Percentiles rank a stretch among this genome's conserved stretches.
Evolutionary conservation across 2,797 vertebrate species (phyloP).

Genomic region (Enteromius trimaculatus): DNA sequence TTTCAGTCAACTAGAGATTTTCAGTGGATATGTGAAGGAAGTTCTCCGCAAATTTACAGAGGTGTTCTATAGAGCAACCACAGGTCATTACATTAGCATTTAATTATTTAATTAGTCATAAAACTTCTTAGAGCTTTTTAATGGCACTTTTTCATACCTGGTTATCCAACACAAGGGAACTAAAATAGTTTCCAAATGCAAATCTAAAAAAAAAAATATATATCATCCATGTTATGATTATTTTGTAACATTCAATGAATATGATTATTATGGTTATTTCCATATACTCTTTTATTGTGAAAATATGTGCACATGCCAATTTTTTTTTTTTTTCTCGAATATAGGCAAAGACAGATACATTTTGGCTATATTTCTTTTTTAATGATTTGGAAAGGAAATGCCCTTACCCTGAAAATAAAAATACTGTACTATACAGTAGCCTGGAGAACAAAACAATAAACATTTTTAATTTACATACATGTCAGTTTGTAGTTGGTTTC

Average conservation of each 20-base stretch:
- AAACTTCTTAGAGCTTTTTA: background rate
- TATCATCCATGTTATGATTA: background rate
- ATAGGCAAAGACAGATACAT: slow-evolving; percentile 52
- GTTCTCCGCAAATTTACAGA: background rate
- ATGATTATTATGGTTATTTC: background rate
- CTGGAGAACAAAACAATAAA: slow-evolving; percentile 64
- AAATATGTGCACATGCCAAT: background rate
- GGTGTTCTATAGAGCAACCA: background rate
- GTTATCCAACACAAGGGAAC: background rate
- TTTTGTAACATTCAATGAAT: background rate
- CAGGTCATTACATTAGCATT: background rate
- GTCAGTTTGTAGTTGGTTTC: slow-evolving; percentile 63
- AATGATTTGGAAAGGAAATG: slow-evolving; percentile 69
- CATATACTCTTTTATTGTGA: background rate
- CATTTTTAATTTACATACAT: slow-evolving; percentile 65
- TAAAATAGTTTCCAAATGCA: background rate
- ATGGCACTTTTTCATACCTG: background rate
- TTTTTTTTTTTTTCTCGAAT: background rate
- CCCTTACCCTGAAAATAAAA: slow-evolving; percentile 69
- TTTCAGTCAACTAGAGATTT: background rate
- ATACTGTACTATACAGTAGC: slow-evolving; percentile 65
- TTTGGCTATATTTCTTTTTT: slow-evolving; percentile 53
- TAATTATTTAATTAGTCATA: background rate
- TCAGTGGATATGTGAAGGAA: background rate
- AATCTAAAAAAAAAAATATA: background rate